Evolutionary conservation across 2,888 invertebrate genomes (phyloP).

Genomic region (Phorcus lineatus): DNA sequence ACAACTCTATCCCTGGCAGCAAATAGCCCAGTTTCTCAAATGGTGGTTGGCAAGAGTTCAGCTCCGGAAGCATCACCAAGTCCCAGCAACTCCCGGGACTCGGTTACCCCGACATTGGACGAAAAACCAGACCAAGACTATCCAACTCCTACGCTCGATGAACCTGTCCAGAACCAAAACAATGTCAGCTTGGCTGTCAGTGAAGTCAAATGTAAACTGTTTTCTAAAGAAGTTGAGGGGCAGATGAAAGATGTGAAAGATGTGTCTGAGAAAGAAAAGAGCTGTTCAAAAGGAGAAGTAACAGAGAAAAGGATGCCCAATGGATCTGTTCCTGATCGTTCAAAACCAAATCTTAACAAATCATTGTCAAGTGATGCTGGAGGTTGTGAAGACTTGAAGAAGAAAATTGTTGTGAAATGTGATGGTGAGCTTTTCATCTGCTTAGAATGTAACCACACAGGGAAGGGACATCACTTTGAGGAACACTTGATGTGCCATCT

Average conservation of each 20-base stretch:
- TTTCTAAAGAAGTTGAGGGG: not conserved
- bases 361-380: not conserved
- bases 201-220: slow-evolving; percentile 18
- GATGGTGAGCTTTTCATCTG: slow-evolving; percentile 30
- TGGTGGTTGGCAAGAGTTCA: no score
- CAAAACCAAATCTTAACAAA: not conserved
- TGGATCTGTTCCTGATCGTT: not conserved
- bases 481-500: slow-evolving; percentile 51
- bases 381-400: not conserved
- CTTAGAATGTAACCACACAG: slow-evolving; percentile 41
- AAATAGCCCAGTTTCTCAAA: no score
- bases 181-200: not conserved
- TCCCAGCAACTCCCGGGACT: not conserved
- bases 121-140: not conserved
- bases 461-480: slow-evolving; percentile 42
- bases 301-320: not conserved
- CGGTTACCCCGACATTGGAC: not conserved
- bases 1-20: no score
- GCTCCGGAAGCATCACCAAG: no score
- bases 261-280: no score
- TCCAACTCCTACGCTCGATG: not conserved
- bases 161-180: not conserved
- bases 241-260: not conserved
- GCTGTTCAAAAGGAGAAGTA: no score
- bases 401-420: slow-evolving; percentile 1